Evolutionary conservation across 2,797 vertebrate species (phyloP).

Genomic region (Tachyglossus aculeatus): DNA sequence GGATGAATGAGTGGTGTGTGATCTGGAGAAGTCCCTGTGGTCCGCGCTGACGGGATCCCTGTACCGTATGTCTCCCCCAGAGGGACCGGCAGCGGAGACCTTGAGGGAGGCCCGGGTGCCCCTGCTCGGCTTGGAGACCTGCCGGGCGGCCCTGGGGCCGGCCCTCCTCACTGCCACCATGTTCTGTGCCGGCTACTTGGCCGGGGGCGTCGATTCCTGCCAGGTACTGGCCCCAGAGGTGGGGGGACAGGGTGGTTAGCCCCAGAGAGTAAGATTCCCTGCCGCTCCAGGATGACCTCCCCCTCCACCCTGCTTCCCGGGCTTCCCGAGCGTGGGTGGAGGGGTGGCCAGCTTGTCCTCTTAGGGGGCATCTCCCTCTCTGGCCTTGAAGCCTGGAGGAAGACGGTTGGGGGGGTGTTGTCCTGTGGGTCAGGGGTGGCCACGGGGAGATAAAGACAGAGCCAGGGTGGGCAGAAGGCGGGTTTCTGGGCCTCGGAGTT

Average conservation of each 20-base stretch:
- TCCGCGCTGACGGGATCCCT: not conserved
- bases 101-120: constrained; percentile 93
- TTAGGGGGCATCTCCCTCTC: not conserved
- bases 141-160: constrained; percentile 84
- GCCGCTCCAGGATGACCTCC: too few relatives aligned
- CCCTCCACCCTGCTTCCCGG: too few relatives aligned
- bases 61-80: constrained; percentile 72
- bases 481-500: not conserved
- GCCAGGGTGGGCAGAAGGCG: not conserved
- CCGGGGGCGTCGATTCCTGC: constrained; percentile 90
- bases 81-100: constrained; percentile 86
- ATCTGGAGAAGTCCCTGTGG: rapidly evolving
- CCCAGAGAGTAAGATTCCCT: not conserved
- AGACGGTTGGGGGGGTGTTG: not conserved
- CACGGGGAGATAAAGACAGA: not conserved
- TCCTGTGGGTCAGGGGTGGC: too few relatives aligned
- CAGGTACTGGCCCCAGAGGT: constrained; percentile 75
- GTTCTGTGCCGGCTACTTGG: constrained; percentile 92
- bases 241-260: rapidly evolving
- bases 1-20: too few relatives aligned
- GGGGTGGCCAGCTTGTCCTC: not conserved
- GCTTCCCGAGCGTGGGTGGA: not conserved
- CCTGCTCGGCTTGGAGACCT: constrained; percentile 85
- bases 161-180: constrained; percentile 89
- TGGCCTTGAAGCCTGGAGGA: not conserved